These are phyloP conservation scores for Dipodomys merriami DNA, from an alignment of 2,113 vertebrate species.

Conservation along the genomic window DNA sequence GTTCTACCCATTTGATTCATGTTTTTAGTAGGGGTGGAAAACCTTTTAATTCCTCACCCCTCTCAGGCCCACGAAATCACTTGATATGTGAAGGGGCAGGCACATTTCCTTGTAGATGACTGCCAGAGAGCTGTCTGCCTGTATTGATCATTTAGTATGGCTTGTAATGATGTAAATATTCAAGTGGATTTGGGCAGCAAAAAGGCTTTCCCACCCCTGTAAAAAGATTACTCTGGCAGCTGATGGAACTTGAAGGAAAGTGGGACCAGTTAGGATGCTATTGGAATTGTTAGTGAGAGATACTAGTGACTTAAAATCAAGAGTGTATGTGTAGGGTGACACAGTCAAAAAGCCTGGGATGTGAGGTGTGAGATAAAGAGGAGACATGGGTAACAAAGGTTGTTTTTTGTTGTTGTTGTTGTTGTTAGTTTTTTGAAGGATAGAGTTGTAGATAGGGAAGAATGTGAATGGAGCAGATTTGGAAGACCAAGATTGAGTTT, in stretches of 20 bases:
- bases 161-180: too few relatives aligned
- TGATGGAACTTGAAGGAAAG: background rate
- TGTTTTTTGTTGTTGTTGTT: too few relatives aligned
- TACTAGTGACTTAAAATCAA: background rate
- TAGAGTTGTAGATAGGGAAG: background rate
- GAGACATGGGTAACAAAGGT: background rate
- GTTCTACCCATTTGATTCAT: too few relatives aligned
- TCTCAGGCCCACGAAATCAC: too few relatives aligned
- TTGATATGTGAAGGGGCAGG: too few relatives aligned
- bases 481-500: slow-evolving; percentile 5
- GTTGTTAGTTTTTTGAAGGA: background rate
- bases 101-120: too few relatives aligned
- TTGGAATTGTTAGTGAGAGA: background rate
- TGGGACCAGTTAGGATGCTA: background rate
- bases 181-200: too few relatives aligned
- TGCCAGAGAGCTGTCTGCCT: too few relatives aligned
- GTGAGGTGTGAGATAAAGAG: background rate
- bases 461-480: background rate
- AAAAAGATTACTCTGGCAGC: background rate
- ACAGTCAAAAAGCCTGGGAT: background rate
- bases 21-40: too few relatives aligned
- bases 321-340: background rate
- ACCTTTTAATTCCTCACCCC: too few relatives aligned
- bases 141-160: too few relatives aligned
- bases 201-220: too few relatives aligned